phyloP scores from a whole-genome alignment of 2,797 vertebrate genomes.

The Ctenochaetus hawaiiensis region DNA sequence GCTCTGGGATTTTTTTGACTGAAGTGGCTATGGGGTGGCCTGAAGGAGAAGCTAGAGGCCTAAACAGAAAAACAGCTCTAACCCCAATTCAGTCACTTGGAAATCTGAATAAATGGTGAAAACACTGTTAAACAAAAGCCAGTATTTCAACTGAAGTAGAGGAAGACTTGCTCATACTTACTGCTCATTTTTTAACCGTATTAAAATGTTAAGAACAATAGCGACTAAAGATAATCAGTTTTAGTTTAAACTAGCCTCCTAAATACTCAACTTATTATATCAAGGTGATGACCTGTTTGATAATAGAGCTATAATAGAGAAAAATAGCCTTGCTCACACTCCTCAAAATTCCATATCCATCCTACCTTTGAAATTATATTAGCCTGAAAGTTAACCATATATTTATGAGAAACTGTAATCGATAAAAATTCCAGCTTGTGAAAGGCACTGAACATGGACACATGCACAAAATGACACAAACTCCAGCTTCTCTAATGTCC shows the following conservation, averaged over 20 bases:
- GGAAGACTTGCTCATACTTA: neutral
- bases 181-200: neutral
- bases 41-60: neutral
- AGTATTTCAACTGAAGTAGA: neutral
- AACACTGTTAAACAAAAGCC: neutral
- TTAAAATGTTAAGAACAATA: neutral
- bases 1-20: neutral
- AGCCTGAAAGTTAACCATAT: neutral
- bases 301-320: neutral
- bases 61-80: too few species aligned
- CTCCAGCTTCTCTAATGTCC: neutral
- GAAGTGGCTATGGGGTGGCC: neutral
- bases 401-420: neutral
- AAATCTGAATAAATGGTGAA: neutral
- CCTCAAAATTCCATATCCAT: neutral
- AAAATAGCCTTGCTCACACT: neutral
- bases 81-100: neutral
- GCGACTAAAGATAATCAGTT: neutral
- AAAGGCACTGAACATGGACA: neutral
- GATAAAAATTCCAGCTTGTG: neutral
- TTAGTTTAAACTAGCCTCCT: conserved; percentile 1
- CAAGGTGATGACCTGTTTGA: neutral
- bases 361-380: neutral
- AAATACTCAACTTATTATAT: neutral
- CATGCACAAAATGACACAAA: neutral